These are phyloP conservation scores for Pelagia noctiluca DNA, from an alignment of 30 jellyfish, hydroid and myxozoan species.

Conservation along the genomic window DNA sequence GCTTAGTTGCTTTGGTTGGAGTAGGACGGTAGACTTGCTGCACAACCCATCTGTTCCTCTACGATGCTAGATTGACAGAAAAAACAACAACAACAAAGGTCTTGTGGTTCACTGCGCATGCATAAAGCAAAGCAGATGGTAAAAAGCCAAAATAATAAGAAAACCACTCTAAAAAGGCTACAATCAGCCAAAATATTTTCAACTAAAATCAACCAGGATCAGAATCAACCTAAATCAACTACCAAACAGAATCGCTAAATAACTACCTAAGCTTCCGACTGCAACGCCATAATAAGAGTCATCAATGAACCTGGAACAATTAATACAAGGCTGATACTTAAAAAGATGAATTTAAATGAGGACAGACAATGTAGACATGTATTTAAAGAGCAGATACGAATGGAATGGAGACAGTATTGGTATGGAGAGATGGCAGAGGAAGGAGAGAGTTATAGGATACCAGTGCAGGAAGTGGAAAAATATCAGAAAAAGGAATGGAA, in stretches of 20 bases:
- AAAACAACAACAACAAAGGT: no score
- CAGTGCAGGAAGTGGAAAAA: not conserved
- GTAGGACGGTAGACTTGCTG: no score
- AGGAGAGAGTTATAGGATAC: not conserved
- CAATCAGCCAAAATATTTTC: no score
- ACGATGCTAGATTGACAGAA: no score
- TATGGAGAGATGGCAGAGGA: not conserved
- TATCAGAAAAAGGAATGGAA: not conserved
- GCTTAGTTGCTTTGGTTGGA: no score
- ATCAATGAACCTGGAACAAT: not conserved
- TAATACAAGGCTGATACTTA: not conserved
- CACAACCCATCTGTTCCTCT: no score
- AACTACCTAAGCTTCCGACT: constrained; percentile 1
- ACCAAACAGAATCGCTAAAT: constrained; percentile 23
- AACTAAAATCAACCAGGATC: no score
- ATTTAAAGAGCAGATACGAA: not conserved
- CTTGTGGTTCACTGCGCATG: no score
- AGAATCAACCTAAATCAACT: no score
- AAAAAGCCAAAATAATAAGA: no score
- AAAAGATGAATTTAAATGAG: constrained; percentile 10
- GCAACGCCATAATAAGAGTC: constrained; percentile 23
- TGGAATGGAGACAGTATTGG: not conserved
- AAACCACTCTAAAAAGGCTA: no score
- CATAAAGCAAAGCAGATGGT: no score
- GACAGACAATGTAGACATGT: constrained; percentile 20